These are phyloP conservation scores for Isurus oxyrinchus DNA, from an alignment of 2,113 vertebrate genomes.

Conservation along the genomic window DNA sequence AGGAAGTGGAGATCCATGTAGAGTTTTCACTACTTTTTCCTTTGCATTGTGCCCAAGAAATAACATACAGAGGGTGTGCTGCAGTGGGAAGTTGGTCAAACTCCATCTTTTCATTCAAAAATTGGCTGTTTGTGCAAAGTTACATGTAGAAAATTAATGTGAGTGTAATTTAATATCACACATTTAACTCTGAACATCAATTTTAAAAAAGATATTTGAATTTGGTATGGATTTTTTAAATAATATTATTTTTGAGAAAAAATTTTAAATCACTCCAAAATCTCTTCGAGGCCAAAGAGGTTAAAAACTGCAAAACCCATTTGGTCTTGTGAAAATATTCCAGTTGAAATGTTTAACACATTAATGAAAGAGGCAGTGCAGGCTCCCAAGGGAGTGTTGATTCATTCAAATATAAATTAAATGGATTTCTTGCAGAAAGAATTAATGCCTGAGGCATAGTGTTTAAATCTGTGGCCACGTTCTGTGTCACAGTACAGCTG, in stretches of 20 bases:
- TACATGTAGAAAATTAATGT: not conserved
- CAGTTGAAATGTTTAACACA: not conserved
- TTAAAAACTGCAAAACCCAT: not conserved
- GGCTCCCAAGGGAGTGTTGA: not conserved
- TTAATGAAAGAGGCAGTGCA: not conserved
- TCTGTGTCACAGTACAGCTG: not conserved
- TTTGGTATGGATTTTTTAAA: not conserved
- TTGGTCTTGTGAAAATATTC: not conserved
- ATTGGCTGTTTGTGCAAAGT: not conserved
- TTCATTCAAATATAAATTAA: conserved; percentile 12
- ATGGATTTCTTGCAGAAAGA: not conserved
- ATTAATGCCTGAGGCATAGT: not conserved
- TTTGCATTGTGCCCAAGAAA: not conserved
- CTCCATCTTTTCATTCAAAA: not conserved
- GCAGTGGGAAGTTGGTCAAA: not conserved
- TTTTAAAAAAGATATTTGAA: not conserved
- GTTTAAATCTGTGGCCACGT: not conserved
- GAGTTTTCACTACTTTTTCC: not conserved
- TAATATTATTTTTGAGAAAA: not conserved
- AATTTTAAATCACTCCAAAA: not conserved
- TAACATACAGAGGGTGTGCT: not conserved
- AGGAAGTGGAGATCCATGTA: not conserved
- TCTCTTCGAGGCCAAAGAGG: not conserved
- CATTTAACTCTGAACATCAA: not conserved
- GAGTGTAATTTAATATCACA: not conserved